phyloP scores from a whole-genome alignment of 2,888 invertebrate genomes.

The Mesorhabditis belari region DNA sequence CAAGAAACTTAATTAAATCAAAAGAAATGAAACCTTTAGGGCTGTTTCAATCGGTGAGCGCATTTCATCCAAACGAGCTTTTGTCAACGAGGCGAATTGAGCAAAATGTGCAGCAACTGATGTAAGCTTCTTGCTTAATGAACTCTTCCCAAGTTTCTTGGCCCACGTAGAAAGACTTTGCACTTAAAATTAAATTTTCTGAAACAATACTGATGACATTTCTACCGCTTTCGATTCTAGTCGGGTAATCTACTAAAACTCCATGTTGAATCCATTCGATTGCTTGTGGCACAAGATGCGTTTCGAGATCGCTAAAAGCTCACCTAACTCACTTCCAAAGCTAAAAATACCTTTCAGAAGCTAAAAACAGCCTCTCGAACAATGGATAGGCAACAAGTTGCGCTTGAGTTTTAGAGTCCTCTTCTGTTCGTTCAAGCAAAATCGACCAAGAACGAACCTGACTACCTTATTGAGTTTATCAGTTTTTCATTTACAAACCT shows the following conservation, averaged over 20 bases:
- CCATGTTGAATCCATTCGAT: slow-evolving; percentile 67
- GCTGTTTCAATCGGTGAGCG: background rate
- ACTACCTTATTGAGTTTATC: background rate
- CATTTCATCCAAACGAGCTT: slow-evolving; percentile 55
- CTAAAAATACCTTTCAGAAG: slow-evolving; percentile 5
- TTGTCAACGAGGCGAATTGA: slow-evolving; percentile 63
- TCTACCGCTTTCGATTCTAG: slow-evolving; percentile 70
- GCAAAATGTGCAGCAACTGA: slow-evolving; percentile 71
- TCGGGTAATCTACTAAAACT: slow-evolving; percentile 73
- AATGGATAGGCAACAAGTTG: slow-evolving; percentile 43
- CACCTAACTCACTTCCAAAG: background rate
- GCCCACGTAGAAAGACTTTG: slow-evolving; percentile 15
- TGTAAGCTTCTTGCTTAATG: slow-evolving; percentile 33
- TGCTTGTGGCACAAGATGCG: slow-evolving; percentile 37
- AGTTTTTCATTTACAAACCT: slow-evolving; percentile 17
- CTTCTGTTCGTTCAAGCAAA: slow-evolving; percentile 28
- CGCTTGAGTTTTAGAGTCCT: slow-evolving; percentile 28
- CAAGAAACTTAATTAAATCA: slow-evolving; percentile 54
- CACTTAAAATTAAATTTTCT: background rate
- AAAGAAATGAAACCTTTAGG: background rate
- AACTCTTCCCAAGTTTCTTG: slow-evolving; percentile 5
- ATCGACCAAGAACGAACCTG: slow-evolving; percentile 37
- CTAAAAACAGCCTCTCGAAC: slow-evolving; percentile 33
- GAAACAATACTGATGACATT: background rate
- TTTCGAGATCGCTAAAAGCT: slow-evolving; percentile 9